Conservation (phyloP, 2,797 vertebrate species). For the Hypotaenidia okinawae region DNA sequence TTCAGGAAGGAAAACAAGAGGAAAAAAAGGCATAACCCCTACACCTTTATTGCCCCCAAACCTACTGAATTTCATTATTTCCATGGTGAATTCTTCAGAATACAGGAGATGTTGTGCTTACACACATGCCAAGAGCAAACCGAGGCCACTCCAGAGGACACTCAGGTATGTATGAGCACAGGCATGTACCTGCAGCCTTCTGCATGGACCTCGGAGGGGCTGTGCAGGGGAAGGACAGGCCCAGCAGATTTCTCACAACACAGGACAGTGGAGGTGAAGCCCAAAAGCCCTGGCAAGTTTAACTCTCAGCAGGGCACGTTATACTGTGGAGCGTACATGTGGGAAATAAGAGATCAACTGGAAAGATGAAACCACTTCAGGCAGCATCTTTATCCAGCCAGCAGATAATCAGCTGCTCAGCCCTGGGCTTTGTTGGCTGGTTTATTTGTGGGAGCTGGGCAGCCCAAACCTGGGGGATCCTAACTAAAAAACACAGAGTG, state of each 20-base stretch:
- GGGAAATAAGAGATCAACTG: constrained; percentile 36
- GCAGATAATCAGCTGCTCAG: neutral
- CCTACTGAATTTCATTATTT: neutral
- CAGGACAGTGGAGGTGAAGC: neutral
- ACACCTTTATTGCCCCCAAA: neutral
- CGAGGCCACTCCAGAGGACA: neutral
- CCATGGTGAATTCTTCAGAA: neutral
- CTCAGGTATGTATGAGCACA: neutral
- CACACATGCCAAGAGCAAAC: neutral
- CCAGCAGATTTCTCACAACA: neutral
- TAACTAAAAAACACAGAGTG: no score
- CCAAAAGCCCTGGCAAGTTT: neutral
- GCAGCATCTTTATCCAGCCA: neutral
- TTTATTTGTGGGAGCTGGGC: neutral
- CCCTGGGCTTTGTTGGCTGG: neutral
- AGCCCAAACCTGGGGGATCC: neutral
- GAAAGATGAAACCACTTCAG: constrained; percentile 24
- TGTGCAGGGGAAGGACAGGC: neutral
- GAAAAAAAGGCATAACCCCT: neutral
- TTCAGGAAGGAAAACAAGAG: neutral
- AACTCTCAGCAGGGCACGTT: neutral
- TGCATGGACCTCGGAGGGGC: rapidly evolving
- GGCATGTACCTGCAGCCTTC: neutral
- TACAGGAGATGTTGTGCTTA: neutral
- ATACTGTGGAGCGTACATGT: neutral